Evolutionary conservation across 2,113 vertebrate genomes (phyloP).

Genomic region (Crotalus tigris): DNA sequence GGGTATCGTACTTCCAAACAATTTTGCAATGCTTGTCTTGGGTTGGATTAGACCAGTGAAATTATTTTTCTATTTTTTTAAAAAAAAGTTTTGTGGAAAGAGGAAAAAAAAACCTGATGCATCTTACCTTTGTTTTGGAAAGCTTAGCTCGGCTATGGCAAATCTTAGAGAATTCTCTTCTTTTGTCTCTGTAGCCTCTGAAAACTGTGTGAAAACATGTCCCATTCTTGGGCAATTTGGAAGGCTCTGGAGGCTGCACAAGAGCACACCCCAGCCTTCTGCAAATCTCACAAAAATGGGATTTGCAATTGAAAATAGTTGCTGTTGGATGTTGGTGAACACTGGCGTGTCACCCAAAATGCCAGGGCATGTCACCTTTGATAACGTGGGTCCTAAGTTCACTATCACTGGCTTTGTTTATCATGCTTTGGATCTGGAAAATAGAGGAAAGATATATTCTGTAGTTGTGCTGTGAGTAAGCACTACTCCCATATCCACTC

Average conservation of each 20-base stretch:
- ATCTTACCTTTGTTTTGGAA: not conserved
- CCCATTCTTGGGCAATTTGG: not conserved
- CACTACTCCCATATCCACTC: not conserved
- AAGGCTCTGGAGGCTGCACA: not conserved
- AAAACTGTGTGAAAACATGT: not conserved
- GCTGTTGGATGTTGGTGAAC: not conserved
- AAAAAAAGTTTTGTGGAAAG: not conserved
- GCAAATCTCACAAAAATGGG: not conserved
- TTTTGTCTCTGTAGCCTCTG: not conserved
- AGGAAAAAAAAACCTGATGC: not conserved
- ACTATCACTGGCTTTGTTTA: not conserved
- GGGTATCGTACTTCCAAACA: constrained; percentile 68
- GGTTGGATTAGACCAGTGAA: not conserved
- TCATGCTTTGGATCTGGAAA: not conserved
- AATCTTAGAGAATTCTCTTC: not conserved
- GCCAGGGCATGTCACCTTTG: not conserved
- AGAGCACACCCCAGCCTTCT: not conserved
- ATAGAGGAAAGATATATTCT: not conserved
- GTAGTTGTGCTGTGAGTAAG: not conserved
- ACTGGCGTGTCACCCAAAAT: not conserved
- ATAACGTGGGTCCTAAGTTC: not conserved
- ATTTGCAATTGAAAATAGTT: not conserved
- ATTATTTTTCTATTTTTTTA: not conserved
- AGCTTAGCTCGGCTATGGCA: not conserved
- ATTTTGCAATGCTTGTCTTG: constrained; percentile 17